Evolutionary conservation across 2,113 vertebrate species (phyloP).

Genomic region (Hydrochoerus hydrochaeris): DNA sequence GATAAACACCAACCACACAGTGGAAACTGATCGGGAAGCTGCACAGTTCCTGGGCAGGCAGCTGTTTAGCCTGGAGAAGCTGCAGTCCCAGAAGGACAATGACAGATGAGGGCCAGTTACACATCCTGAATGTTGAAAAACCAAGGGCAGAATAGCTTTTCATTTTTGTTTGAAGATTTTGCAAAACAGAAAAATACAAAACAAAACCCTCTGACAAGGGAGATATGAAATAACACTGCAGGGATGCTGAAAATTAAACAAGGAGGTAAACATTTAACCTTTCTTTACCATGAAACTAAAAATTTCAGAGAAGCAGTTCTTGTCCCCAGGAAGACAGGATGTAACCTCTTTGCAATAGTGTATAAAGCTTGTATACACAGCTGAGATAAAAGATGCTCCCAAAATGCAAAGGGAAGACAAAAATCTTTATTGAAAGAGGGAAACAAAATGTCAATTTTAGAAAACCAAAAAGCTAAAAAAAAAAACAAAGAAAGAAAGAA

Average conservation of each 20-base stretch:
- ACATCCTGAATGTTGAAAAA: neutral
- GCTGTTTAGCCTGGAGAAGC: neutral
- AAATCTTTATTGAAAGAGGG: neutral
- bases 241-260: constrained; percentile 11
- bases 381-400: neutral
- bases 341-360: neutral
- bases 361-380: neutral
- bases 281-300: constrained; percentile 28
- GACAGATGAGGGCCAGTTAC: neutral
- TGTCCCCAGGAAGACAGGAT: neutral
- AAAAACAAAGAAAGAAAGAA: neutral
- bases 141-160: neutral
- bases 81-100: neutral
- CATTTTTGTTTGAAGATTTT: constrained; percentile 43
- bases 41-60: neutral
- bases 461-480: neutral
- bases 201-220: neutral
- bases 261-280: neutral
- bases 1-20: neutral
- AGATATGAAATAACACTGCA: constrained; percentile 1
- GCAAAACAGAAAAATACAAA: neutral
- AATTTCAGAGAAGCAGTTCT: neutral
- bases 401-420: neutral
- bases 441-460: neutral
- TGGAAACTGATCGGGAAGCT: neutral